Evolutionary conservation across 1,140 invertebrate genomes (phyloP).

Genomic region (Sweltsa coloradensis): DNA sequence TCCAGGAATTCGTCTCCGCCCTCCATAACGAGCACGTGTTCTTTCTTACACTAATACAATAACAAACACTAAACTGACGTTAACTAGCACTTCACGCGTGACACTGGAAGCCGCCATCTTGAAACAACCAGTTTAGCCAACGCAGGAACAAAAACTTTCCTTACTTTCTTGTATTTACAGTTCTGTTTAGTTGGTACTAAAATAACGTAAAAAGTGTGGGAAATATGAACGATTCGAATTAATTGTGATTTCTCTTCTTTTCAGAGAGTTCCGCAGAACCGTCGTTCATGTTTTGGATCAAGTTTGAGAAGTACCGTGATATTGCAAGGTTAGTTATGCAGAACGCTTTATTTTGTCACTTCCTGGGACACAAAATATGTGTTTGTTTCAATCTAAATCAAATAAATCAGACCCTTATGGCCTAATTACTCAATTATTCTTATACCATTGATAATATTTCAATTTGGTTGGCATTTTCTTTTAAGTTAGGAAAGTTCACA

Average conservation of each 20-base stretch:
- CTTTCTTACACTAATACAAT: no score
- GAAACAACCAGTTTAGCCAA: no score
- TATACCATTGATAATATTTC: neutral
- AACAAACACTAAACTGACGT: no score
- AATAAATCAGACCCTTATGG: neutral
- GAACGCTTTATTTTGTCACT: no score
- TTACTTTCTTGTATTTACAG: no score
- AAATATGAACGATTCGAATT: no score
- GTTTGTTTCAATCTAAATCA: neutral
- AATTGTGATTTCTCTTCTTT: slow-evolving; percentile 27
- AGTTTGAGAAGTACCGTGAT: slow-evolving; percentile 49
- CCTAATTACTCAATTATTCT: neutral
- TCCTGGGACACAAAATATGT: no score
- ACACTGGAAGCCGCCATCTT: no score
- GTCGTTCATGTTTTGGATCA: slow-evolving; percentile 46
- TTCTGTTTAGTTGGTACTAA: no score
- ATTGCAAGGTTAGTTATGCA: slow-evolving; percentile 53
- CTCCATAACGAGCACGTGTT: neutral
- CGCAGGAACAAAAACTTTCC: no score
- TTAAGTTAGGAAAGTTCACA: neutral
- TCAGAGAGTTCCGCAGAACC: slow-evolving; percentile 30
- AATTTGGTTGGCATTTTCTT: neutral
- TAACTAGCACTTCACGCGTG: no score
- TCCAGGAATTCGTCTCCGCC: neutral
- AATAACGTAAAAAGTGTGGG: no score